A percentile compares a stretch with the other conserved stretches of the same genome.
phyloP scores from a whole-genome alignment of 2,797 vertebrate species.

The Simalia tracyae region DNA sequence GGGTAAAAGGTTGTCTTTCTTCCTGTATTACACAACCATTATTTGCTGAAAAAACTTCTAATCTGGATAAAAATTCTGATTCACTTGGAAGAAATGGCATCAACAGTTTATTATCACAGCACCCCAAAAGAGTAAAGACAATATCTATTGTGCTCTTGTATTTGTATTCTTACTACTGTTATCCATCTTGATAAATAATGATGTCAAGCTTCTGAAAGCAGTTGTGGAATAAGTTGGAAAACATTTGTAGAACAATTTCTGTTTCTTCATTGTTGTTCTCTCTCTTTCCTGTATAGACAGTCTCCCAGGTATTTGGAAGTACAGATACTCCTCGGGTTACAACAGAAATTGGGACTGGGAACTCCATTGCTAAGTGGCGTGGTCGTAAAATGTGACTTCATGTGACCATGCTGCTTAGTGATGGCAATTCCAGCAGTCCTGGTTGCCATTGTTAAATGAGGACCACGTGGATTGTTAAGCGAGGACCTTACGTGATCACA shows the following conservation, averaged over 20 bases:
- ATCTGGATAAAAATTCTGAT: background rate
- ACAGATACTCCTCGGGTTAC: background rate
- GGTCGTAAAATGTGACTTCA: background rate
- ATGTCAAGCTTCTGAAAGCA: background rate
- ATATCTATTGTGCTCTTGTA: background rate
- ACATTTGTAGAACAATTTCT: background rate
- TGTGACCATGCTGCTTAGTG: background rate
- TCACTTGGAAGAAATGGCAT: background rate
- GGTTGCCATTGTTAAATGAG: background rate
- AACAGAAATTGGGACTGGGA: background rate
- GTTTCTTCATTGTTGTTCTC: background rate
- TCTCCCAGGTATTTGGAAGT: background rate
- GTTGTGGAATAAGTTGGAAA: background rate
- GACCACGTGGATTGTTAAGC: background rate
- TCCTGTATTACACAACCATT: no score
- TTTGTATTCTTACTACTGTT: background rate
- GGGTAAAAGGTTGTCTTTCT: background rate
- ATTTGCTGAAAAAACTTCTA: background rate
- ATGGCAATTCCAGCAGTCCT: background rate
- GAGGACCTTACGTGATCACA: background rate
- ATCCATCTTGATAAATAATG: background rate
- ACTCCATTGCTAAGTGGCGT: background rate
- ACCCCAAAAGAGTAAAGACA: background rate
- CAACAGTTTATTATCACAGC: no score
- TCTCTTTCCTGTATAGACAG: background rate